Percentiles rank a stretch among this genome's conserved stretches.
Conservation (phyloP, 2,888 invertebrate species). For the Diadegma fenestrale region DNA sequence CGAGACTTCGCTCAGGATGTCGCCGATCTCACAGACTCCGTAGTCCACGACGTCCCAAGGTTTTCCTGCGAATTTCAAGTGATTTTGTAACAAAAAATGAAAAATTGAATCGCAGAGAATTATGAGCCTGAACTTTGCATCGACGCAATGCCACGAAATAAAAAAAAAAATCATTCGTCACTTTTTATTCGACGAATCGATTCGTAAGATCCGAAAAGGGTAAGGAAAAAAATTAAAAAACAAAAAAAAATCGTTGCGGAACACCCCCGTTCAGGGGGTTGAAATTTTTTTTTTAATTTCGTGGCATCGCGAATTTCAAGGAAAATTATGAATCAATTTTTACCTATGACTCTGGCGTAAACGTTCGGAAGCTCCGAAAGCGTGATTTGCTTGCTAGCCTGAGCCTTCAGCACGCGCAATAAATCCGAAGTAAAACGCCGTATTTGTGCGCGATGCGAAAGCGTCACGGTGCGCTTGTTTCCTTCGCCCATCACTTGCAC, state of each 20-base stretch:
- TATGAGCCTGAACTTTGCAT: too few species aligned
- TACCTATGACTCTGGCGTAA: constrained; percentile 87
- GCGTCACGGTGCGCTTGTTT: constrained; percentile 93
- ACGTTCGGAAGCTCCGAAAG: constrained; percentile 90
- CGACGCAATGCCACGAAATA: too few species aligned
- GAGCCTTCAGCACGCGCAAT: constrained; percentile 93
- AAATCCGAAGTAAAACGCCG: constrained; percentile 96
- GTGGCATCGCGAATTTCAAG: not conserved
- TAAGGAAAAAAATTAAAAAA: too few species aligned
- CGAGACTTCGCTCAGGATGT: constrained; percentile 91
- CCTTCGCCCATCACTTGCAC: constrained; percentile 97
- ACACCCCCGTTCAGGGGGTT: too few species aligned
- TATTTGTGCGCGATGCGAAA: constrained; percentile 95
- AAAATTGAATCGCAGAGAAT: not conserved
- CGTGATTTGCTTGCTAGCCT: constrained; percentile 91
- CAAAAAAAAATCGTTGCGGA: too few species aligned
- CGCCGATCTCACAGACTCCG: constrained; percentile 93
- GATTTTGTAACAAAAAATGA: not conserved
- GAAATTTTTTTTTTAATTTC: too few species aligned
- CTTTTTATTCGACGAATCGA: too few species aligned
- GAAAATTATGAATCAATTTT: constrained; percentile 56
- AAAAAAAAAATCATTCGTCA: too few species aligned
- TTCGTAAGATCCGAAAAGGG: too few species aligned
- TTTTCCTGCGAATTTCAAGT: constrained; percentile 77
- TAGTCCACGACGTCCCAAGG: constrained; percentile 92